These are phyloP conservation scores for Malacoctenus gilli DNA, from an alignment of 2,797 vertebrate genomes.

Conservation along the genomic window DNA sequence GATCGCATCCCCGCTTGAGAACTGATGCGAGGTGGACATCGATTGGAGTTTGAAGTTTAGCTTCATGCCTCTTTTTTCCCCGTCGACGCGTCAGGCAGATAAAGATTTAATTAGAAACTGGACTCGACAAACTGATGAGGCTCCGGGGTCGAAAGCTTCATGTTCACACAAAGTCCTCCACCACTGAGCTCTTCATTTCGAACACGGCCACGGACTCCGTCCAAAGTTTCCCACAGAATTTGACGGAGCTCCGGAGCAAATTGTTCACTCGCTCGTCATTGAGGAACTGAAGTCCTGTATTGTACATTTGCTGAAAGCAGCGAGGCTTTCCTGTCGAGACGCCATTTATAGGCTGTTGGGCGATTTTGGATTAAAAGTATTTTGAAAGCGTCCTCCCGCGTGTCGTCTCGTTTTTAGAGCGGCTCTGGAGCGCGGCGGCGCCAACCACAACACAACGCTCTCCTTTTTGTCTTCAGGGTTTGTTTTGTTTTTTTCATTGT, in stretches of 20 bases:
- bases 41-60: too few relatives aligned
- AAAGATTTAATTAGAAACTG: too few relatives aligned
- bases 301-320: conserved; percentile 31
- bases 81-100: too few relatives aligned
- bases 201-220: too few relatives aligned
- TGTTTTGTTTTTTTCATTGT: conserved; percentile 52
- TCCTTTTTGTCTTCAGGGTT: conserved; percentile 14
- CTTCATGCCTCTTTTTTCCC: too few relatives aligned
- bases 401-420: conserved; percentile 8
- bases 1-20: too few relatives aligned
- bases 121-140: too few relatives aligned
- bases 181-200: too few relatives aligned
- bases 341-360: conserved; percentile 45
- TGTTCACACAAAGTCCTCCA: too few relatives aligned
- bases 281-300: conserved; percentile 12
- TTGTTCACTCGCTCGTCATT: neutral
- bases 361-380: conserved; percentile 66
- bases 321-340: conserved; percentile 51
- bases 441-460: neutral
- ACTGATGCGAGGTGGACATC: too few relatives aligned
- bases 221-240: too few relatives aligned
- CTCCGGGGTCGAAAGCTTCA: too few relatives aligned
- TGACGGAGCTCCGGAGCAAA: neutral
- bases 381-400: conserved; percentile 44
- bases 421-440: conserved; percentile 1